Percentiles rank a stretch among this genome's conserved stretches.
Conservation (phyloP, 2,888 invertebrate species). For the Choristoneura rosaceana region DNA sequence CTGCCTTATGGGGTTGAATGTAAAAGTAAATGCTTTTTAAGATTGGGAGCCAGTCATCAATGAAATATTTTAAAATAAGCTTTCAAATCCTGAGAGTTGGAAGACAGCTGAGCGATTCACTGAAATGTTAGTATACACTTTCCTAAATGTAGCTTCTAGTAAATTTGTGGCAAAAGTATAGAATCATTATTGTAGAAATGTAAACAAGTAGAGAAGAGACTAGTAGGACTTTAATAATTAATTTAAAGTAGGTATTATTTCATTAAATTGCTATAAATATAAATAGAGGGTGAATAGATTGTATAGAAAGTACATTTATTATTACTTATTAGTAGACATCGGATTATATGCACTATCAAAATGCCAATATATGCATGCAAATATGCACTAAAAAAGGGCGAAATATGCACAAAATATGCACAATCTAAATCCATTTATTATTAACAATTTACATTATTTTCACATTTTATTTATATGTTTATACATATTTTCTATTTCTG, state of each 20-base stretch:
- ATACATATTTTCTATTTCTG: too few relatives aligned
- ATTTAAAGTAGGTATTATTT: too few relatives aligned
- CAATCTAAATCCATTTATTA: too few relatives aligned
- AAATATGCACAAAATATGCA: too few relatives aligned
- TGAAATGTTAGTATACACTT: constrained; percentile 65
- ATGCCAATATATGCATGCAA: too few relatives aligned
- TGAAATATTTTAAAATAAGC: constrained; percentile 57
- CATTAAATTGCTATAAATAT: not conserved
- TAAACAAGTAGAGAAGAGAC: not conserved
- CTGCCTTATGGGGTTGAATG: constrained; percentile 49
- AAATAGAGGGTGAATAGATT: not conserved
- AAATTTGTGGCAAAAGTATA: not conserved
- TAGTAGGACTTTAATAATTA: not conserved
- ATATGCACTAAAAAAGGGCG: too few relatives aligned
- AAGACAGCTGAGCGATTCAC: constrained; percentile 55
- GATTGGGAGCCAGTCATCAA: constrained; percentile 57
- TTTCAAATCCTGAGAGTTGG: constrained; percentile 55
- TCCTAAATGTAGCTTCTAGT: not conserved
- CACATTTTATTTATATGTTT: too few relatives aligned
- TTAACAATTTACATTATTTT: too few relatives aligned
- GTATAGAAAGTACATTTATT: not conserved
- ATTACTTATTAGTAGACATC: too few relatives aligned
- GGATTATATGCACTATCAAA: too few relatives aligned
- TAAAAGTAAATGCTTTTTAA: constrained; percentile 58
- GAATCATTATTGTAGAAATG: not conserved